Percentiles rank a stretch among this genome's conserved stretches.
phyloP scores from a whole-genome alignment of 2,888 invertebrate species.

The Ophion obscuratus region DNA sequence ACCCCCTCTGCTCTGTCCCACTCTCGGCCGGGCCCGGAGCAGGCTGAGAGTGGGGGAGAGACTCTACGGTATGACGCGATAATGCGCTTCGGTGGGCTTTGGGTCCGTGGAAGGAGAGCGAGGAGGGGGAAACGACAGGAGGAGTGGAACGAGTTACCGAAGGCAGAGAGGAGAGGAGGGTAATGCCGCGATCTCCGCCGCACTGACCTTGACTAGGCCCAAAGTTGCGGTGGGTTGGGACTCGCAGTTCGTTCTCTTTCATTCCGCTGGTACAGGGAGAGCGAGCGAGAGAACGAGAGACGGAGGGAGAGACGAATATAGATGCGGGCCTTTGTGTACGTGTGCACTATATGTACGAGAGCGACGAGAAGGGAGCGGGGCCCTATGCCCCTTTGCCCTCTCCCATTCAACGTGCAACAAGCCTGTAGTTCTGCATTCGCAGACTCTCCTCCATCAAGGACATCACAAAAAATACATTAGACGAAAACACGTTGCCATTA shows the following conservation, averaged over 20 bases:
- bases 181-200: constrained; percentile 73
- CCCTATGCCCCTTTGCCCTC: constrained; percentile 70
- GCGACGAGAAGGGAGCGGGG: constrained; percentile 54
- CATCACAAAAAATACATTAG: constrained; percentile 84
- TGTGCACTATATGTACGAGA: constrained; percentile 24
- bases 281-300: constrained; percentile 7
- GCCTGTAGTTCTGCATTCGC: constrained; percentile 84
- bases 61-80: constrained; percentile 78
- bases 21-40: constrained; percentile 47
- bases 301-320: constrained; percentile 32
- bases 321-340: constrained; percentile 49
- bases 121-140: constrained; percentile 34
- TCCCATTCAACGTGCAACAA: constrained; percentile 64
- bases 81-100: constrained; percentile 71
- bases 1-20: constrained; percentile 43
- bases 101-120: constrained; percentile 47
- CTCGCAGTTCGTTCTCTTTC: constrained; percentile 67
- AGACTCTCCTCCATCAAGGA: constrained; percentile 84
- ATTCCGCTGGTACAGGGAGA: constrained; percentile 41
- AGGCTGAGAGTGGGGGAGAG: constrained; percentile 57
- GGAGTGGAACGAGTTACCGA: constrained; percentile 51
- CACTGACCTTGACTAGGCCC: constrained; percentile 83
- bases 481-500: constrained; percentile 84
- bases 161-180: constrained; percentile 33
- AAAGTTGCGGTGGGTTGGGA: constrained; percentile 82